Base-by-base conservation (phyloP, 2,797 vertebrate species). In the Prunella strophiata region DNA sequence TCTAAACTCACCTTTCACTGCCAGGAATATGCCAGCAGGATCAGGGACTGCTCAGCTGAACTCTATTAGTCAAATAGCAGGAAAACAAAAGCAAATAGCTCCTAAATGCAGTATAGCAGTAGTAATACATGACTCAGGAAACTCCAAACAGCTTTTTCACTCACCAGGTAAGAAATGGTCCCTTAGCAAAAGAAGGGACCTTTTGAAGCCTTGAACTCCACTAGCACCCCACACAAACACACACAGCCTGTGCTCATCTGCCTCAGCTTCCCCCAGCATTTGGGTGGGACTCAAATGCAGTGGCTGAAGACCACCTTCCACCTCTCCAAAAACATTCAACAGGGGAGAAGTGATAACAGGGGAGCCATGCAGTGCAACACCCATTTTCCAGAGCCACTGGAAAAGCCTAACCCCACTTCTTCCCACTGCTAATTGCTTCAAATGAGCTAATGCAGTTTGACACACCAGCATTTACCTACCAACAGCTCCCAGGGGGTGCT, bases 391-490 rank as follows among this genome's bases (percentile, higher is more conserved):
- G 63, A 80, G 47, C 47, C 5, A 4, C 29, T 74, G n/a, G 20
- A 10, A 36, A 77, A 83, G 47, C 30, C 34, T 22, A 42, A 40
- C 27, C 9, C 13, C 15, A 12, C 11, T 70, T 86, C 48, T 77
- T 63, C 36, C 6, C 0, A 19, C 23, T 52, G 9, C 26, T 51
- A 55, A 63, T n/a, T 59, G 30, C 40, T 81, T 47, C 36, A 30
- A 27, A 59, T 2, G 1, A 76, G 27, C 40, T 51, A 23, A 58
- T 0, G 0, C 38, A 10, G 18, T 48, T 51, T 61, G 45, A 68
- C 47, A 72, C 9, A 66, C 2, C 17, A 71, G 50, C 40, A 47
- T 6, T 38, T 42, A 14, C 3, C 29, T 36, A 72, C 17, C 52
- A 57, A 34, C 12, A 86, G 43, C 43, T 66, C 88, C 57, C 51